Evolutionary conservation across 2,113 vertebrate genomes (phyloP).

Genomic region (Hippocampus guttulatus): DNA sequence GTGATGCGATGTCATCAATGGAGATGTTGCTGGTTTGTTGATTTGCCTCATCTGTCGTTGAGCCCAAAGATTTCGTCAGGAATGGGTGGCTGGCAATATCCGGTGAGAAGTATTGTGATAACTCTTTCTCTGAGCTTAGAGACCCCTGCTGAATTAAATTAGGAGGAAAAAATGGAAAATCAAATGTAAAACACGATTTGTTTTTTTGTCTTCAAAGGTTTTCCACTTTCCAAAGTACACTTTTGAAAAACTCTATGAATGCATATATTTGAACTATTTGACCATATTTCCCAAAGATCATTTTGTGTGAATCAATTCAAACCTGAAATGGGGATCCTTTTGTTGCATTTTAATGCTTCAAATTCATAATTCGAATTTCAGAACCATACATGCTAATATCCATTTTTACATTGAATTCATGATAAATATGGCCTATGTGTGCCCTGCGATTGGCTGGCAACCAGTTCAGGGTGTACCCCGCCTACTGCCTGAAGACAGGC

Average conservation of each 20-base stretch:
- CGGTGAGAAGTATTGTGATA: conserved; percentile 83
- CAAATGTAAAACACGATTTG: not conserved
- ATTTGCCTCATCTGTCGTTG: conserved; percentile 74
- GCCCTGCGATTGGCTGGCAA: no score
- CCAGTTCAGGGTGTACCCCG: no score
- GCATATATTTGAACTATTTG: not conserved
- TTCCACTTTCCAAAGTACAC: not conserved
- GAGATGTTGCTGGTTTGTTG: conserved; percentile 72
- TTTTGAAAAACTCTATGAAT: not conserved
- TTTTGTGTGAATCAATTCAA: not conserved
- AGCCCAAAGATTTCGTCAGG: conserved; percentile 71
- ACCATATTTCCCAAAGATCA: not conserved
- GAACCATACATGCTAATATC: no score
- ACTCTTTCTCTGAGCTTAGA: conserved; percentile 81
- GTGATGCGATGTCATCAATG: conserved; percentile 63
- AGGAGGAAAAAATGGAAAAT: not conserved
- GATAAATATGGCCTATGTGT: no score
- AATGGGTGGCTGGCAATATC: conserved; percentile 71
- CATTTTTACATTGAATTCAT: no score
- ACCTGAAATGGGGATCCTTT: not conserved
- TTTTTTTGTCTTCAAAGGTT: not conserved
- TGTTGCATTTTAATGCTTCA: no score
- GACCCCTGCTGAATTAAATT: conserved; percentile 75
- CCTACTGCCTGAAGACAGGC: no score
- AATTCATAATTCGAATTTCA: no score